Evolutionary conservation across 2,113 vertebrate genomes (phyloP).

Genomic region (Sinocyclocheilus rhinocerous): DNA sequence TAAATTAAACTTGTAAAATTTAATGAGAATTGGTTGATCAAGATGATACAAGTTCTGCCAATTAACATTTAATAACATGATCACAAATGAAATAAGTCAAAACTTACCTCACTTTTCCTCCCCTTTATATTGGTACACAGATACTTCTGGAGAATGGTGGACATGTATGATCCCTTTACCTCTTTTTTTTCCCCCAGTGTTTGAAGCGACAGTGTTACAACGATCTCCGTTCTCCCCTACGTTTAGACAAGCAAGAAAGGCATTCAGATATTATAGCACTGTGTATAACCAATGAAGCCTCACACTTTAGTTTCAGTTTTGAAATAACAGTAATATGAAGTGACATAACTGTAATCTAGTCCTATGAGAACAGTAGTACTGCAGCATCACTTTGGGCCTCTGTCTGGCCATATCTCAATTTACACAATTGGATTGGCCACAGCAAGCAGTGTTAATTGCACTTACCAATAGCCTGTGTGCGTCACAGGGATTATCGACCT

Average conservation of each 20-base stretch:
- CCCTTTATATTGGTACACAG: neutral
- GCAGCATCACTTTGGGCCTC: neutral
- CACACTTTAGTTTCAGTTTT: neutral
- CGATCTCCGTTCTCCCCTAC: neutral
- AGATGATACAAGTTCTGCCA: too few species aligned
- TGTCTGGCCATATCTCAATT: neutral
- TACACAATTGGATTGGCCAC: slow-evolving; percentile 11
- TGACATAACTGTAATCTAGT: neutral
- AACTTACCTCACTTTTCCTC: neutral
- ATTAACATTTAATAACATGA: neutral
- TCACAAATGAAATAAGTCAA: neutral
- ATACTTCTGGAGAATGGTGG: neutral
- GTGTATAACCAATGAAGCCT: too few species aligned
- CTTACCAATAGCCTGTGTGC: neutral
- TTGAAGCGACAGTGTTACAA: neutral
- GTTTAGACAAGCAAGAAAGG: neutral
- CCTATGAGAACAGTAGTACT: neutral
- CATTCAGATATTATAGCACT: neutral
- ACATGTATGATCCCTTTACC: neutral
- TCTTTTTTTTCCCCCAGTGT: neutral
- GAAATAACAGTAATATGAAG: too few species aligned
- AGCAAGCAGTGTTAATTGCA: slow-evolving; percentile 5
- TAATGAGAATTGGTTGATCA: neutral
- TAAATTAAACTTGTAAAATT: neutral
- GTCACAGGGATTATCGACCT: slow-evolving; percentile 1